These are phyloP conservation scores for Palaemon carinicauda DNA, from an alignment of 1,140 invertebrate genomes.

Conservation along the genomic window DNA sequence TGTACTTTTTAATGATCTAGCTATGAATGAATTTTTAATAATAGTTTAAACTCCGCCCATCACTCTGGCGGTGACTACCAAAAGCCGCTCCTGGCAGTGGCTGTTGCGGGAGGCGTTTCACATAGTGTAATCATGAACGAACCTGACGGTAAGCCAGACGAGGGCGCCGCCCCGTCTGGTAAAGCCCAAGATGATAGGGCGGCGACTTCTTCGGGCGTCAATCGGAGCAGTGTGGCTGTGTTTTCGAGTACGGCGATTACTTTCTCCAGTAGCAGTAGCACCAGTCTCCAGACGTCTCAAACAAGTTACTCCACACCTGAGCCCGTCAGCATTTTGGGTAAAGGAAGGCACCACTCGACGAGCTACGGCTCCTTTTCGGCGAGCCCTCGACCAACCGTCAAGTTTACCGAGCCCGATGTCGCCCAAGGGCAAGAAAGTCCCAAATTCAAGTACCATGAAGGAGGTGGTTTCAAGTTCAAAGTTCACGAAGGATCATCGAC, in stretches of 20 bases:
- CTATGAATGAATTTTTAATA: too few relatives aligned
- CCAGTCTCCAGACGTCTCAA: neutral
- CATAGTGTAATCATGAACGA: constrained; percentile 6
- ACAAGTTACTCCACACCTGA: constrained; percentile 18
- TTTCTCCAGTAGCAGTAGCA: neutral
- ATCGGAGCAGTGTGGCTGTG: neutral
- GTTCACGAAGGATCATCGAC: constrained; percentile 19
- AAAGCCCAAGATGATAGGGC: neutral
- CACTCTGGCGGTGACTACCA: neutral
- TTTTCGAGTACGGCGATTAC: neutral
- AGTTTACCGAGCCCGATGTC: constrained; percentile 48
- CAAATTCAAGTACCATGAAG: constrained; percentile 40
- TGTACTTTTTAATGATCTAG: too few relatives aligned
- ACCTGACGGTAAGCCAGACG: neutral
- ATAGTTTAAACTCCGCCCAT: too few relatives aligned
- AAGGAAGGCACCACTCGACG: constrained; percentile 46
- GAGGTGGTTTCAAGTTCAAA: constrained; percentile 26
- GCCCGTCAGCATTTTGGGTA: constrained; percentile 57
- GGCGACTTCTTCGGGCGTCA: neutral
- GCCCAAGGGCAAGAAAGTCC: constrained; percentile 3
- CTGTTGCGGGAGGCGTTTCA: neutral
- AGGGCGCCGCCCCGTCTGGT: constrained; percentile 13
- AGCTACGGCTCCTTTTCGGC: neutral
- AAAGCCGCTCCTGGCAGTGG: neutral
- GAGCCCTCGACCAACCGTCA: constrained; percentile 54